Evolutionary conservation across 2,888 invertebrate genomes (phyloP).

Genomic region (Drosophila formosana): DNA sequence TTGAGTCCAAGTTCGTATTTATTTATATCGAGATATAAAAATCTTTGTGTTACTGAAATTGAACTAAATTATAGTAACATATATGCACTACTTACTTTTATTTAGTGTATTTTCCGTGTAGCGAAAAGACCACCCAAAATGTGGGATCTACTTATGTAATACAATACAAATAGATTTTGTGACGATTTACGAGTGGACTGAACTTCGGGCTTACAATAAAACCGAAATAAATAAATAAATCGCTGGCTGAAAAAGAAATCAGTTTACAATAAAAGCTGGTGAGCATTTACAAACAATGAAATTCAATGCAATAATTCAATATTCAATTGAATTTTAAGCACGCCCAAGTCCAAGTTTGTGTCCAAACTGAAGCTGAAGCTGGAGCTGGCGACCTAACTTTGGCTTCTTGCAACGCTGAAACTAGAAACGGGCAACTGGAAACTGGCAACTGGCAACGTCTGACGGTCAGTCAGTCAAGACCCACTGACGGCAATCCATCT

Average conservation of each 20-base stretch:
- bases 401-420: constrained; percentile 56
- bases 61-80: background rate
- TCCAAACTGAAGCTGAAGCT: background rate
- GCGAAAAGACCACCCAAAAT: constrained; percentile 51
- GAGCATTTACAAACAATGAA: constrained; percentile 83
- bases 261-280: constrained; percentile 70
- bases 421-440: constrained; percentile 59
- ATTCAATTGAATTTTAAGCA: constrained; percentile 84
- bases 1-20: constrained; percentile 4
- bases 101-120: background rate
- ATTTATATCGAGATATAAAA: background rate
- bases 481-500: constrained; percentile 76
- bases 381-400: constrained; percentile 16
- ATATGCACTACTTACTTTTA: background rate
- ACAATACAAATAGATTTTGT: constrained; percentile 58
- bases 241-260: constrained; percentile 75
- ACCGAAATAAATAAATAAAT: constrained; percentile 75
- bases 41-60: background rate
- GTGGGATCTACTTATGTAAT: constrained; percentile 48
- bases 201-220: constrained; percentile 66
- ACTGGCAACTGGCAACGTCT: constrained; percentile 26
- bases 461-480: constrained; percentile 30
- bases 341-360: constrained; percentile 29
- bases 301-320: constrained; percentile 83
- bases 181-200: constrained; percentile 66